Percentiles rank a stretch among this genome's conserved stretches.
phyloP scores from a whole-genome alignment of 2,113 vertebrate species.

The Anarrhichthys ocellatus region DNA sequence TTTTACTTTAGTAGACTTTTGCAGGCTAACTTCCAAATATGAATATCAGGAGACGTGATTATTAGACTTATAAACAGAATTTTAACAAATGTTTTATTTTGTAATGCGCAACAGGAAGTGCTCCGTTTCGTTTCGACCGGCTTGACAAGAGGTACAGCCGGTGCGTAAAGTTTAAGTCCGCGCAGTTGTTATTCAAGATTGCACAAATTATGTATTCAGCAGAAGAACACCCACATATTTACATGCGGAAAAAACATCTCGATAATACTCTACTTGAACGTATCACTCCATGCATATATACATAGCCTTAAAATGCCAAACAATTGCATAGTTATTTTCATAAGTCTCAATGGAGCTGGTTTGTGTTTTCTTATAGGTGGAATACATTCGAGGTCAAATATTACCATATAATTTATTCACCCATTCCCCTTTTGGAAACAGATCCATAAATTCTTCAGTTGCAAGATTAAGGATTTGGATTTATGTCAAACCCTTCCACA shows the following conservation, averaged over 20 bases:
- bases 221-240: not conserved
- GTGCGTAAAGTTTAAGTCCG: slow-evolving; percentile 49
- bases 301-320: slow-evolving; percentile 15
- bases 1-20: not conserved
- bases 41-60: not conserved
- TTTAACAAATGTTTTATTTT: slow-evolving; percentile 19
- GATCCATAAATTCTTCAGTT: slow-evolving; percentile 1
- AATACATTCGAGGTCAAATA: slow-evolving; percentile 28
- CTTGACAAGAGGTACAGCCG: slow-evolving; percentile 16
- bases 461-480: not conserved
- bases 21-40: not conserved
- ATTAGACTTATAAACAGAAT: not conserved
- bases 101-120: slow-evolving; percentile 23
- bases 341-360: not conserved
- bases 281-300: slow-evolving; percentile 5
- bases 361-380: not conserved
- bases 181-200: slow-evolving; percentile 23
- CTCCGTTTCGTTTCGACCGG: not conserved
- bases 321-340: slow-evolving; percentile 29
- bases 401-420: slow-evolving; percentile 5
- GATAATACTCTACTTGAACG: not conserved
- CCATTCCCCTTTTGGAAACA: not conserved
- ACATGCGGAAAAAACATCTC: not conserved
- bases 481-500: not conserved
- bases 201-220: slow-evolving; percentile 12